Evolutionary conservation across 2,797 vertebrate species (phyloP).

Genomic region (Urosaurus nigricauda): DNA sequence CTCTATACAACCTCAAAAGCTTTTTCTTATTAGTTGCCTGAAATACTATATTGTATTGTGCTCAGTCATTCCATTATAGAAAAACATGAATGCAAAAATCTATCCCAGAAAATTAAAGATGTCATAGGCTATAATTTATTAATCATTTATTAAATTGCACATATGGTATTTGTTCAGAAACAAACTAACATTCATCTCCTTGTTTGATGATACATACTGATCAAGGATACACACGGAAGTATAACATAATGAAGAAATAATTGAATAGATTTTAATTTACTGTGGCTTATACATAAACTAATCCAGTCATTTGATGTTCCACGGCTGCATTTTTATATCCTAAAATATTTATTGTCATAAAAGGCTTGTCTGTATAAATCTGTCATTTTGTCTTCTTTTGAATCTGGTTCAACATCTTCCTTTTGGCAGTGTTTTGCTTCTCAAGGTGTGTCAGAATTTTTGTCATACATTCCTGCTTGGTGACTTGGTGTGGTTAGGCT

Average conservation of each 20-base stretch:
- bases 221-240: not conserved
- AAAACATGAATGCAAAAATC: slow-evolving; percentile 22
- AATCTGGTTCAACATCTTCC: slow-evolving; percentile 64
- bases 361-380: not conserved
- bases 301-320: not conserved
- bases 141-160: not conserved
- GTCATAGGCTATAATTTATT: slow-evolving; percentile 10
- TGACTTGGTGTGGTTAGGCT: slow-evolving; percentile 43
- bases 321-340: slow-evolving; percentile 13
- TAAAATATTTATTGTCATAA: not conserved
- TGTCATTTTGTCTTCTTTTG: slow-evolving; percentile 32
- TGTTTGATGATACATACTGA: slow-evolving; percentile 10
- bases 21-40: slow-evolving; percentile 40
- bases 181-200: not conserved
- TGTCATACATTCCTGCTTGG: slow-evolving; percentile 57
- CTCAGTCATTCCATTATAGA: slow-evolving; percentile 42
- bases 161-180: not conserved
- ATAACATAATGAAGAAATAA: slow-evolving; percentile 11
- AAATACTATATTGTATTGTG: slow-evolving; percentile 26
- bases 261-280: slow-evolving; percentile 26
- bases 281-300: accelerated
- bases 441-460: slow-evolving; percentile 48
- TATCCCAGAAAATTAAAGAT: slow-evolving; percentile 13
- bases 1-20: slow-evolving; percentile 44
- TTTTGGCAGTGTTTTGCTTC: slow-evolving; percentile 63